Evolutionary conservation across 2,797 vertebrate species (phyloP).

Genomic region (Oreonectes daqikongensis): DNA sequence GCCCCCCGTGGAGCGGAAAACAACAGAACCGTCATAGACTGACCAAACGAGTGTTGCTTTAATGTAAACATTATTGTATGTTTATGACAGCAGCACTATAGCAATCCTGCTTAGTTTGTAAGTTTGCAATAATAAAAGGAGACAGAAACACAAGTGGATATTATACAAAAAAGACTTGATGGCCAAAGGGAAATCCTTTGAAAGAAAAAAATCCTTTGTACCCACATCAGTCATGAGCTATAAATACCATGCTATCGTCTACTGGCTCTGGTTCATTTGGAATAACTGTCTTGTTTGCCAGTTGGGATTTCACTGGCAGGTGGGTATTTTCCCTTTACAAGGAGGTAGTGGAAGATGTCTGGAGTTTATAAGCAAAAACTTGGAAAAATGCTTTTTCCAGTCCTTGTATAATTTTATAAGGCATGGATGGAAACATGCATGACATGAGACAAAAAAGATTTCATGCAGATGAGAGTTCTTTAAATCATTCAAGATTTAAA

Average conservation of each 20-base stretch:
- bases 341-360: slow-evolving; percentile 36
- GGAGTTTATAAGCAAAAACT: not conserved
- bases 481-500: too few species aligned
- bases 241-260: slow-evolving; percentile 14
- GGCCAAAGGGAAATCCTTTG: slow-evolving; percentile 13
- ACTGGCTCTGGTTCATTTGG: slow-evolving; percentile 24
- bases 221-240: not conserved
- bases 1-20: slow-evolving; percentile 26
- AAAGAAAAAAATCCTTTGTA: slow-evolving; percentile 6
- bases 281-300: slow-evolving; percentile 25
- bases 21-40: fast-evolving
- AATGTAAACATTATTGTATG: not conserved
- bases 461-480: too few species aligned
- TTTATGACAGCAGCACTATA: not conserved
- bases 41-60: too few species aligned
- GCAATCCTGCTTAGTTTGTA: not conserved
- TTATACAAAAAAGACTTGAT: not conserved
- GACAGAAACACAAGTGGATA: not conserved
- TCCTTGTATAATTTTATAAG: not conserved
- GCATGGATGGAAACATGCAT: not conserved
- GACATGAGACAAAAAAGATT: not conserved
- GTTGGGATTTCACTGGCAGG: slow-evolving; percentile 18
- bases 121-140: not conserved
- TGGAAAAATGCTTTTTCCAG: slow-evolving; percentile 32
- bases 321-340: slow-evolving; percentile 33